These are phyloP conservation scores for Lepidurus arcticus DNA, from an alignment of 1,140 invertebrate genomes.

Conservation along the genomic window DNA sequence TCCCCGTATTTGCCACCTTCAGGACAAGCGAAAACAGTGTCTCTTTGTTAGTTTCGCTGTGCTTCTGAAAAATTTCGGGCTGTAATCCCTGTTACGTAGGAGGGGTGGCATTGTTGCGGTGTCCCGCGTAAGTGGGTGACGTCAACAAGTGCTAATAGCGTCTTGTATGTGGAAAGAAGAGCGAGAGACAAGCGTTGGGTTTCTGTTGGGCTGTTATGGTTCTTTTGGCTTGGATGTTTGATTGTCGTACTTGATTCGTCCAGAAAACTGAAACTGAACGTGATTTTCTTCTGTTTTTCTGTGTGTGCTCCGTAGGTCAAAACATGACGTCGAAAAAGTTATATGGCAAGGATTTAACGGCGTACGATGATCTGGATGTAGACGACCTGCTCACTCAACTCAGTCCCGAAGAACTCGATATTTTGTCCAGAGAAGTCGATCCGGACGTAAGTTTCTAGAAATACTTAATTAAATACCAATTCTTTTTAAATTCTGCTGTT, in stretches of 20 bases:
- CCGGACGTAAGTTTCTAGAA: constrained; percentile 79
- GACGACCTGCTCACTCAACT: constrained; percentile 92
- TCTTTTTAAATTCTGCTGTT: too few relatives aligned
- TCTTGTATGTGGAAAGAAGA: not conserved
- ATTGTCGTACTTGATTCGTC: too few relatives aligned
- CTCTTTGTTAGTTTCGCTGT: too few relatives aligned
- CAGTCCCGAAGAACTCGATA: constrained; percentile 90
- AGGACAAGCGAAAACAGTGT: too few relatives aligned
- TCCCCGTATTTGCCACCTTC: too few relatives aligned
- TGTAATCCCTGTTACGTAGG: not conserved
- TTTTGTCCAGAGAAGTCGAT: constrained; percentile 97
- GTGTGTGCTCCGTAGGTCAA: constrained; percentile 26
- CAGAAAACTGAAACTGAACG: not conserved
- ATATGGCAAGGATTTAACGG: constrained; percentile 85
- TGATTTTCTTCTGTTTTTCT: not conserved
- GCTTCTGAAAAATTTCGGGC: too few relatives aligned
- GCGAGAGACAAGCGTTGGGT: not conserved
- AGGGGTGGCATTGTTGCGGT: not conserved
- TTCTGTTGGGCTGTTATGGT: not conserved
- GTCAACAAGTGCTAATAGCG: not conserved
- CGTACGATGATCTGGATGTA: constrained; percentile 93
- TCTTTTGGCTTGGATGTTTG: too few relatives aligned
- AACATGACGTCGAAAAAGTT: constrained; percentile 75
- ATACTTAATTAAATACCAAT: too few relatives aligned
- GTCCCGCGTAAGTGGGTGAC: not conserved